Base-by-base conservation (phyloP, 2,113 vertebrate species). In the Cyprinus carpio region DNA sequence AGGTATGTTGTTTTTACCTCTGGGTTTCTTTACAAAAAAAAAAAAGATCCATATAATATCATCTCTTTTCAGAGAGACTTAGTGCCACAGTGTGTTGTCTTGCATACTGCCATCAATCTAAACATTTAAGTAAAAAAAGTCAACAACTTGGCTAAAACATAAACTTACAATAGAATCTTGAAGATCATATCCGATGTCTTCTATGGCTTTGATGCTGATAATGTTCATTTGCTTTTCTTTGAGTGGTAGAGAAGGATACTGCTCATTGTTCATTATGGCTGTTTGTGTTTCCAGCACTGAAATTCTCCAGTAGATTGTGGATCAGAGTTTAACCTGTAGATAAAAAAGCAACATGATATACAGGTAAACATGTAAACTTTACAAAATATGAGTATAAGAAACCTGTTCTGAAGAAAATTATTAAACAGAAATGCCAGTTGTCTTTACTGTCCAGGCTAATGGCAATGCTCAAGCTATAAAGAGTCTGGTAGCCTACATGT, bases 171-270 rank as follows among this genome's bases (percentile, higher is more conserved):
- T 89, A 51, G 91, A 90, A 81, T 95, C 95, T 0, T 92, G 92
- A 86, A 94, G 94, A 84, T 94, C 88, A 0, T 94, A 94, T 82
- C 94, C 94, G 0, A 95, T 95, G 49, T 95, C 95, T 84, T 95
- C 95, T 5, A 95, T 95, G 10, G 92, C 94, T 90, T 94, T 94
- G 91, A 95, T 95, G 87, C 94, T 94, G 90, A 95, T 94, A 87
- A 95, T 95, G 86, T 95, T 93, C 86, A 94, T 94, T 34, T 94
- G 93, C 85, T 94, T 93, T 78, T 95, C 93, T 31, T 92, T 91
- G 7, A 87, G 88, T n/a, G 92, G 91, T 0, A 93, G 58, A 4
- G 89, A 90, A 31, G 90, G 91, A 75, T 93, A 92, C 81, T 91
- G 93, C 67, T 95, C 94, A 78, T 92, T 93, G 85, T 92, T 87